Base-by-base conservation (phyloP, 2,797 vertebrate species). In the Pelochelys cantorii region DNA sequence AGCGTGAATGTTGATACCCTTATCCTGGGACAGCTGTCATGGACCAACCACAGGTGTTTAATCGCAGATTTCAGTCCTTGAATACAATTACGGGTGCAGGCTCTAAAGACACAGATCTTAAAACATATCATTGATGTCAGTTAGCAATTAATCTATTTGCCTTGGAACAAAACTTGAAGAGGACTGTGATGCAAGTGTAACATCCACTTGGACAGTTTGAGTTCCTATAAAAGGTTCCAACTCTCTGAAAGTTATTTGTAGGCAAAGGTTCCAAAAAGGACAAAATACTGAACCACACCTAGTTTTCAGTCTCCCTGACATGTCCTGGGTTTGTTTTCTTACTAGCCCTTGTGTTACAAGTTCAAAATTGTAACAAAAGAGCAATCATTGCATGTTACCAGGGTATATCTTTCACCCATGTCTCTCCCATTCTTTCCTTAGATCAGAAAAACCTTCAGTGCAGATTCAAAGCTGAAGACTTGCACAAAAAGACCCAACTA, bases 401-500 rank as follows among this genome's bases (percentile, higher is more conserved):
- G 7, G 42, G 1, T 14, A 0, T 53, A 8, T 59, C 34, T 31
- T 2, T 37, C 23, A 80, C 2, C 18, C 14, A 34, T 22, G 37
- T n/a, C 83, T 74, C 60, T n/a, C 42, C 68, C 5, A 5, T 2
- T n/a, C 25, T 68, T 82, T 90, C 65, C 57, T 93, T 96, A 98
- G 98, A 11, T 78, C 93, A 22, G 17, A 95, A 48, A 48, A 48
- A 48, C 42, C 42, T 48, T 48, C 42, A 48, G 42, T 48, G 42
- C 42, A 48, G 42, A 48, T 8, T 48, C 42, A 48, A 48, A 48
- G 42, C 23, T 57, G 25, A 83, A 79, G 79, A 59, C 82, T 74
- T 81, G 53, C 62, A 31, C 10, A 60, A 29, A 29, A 23, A 27
- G 14, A 5, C 81, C 18, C 59, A 89, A 68, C 93, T 60, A 31